Base-by-base conservation (phyloP, 2,113 vertebrate genomes). In the Erpornis zantholeuca region DNA sequence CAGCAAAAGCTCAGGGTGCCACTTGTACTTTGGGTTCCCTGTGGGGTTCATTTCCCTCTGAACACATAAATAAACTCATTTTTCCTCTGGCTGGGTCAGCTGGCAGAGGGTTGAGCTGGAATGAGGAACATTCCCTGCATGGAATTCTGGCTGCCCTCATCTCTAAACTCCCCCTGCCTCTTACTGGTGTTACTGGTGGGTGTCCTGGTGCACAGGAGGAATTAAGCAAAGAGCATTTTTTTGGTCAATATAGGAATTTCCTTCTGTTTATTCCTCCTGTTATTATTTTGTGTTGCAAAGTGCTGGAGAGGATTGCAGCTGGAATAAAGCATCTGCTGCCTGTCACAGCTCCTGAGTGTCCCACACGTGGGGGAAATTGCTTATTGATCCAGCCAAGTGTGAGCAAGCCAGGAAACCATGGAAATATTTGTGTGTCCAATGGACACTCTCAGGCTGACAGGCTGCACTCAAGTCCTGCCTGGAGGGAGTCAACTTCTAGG, bases 381-480 rank as follows among this genome's bases (percentile, higher is more conserved):
- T 82, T 93, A 94, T 93, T 92, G 88, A 96, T 95, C 94, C 84
- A 54, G 45, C 90, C 78, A 71, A 94, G 89, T 94, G 86, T 90
- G 83, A 96, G 83, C 69, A 88, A 84, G 71, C 49, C 42, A 64
- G 85, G 95, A 69, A 89, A 57, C 42, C 89, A 86, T 82, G 94
- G 61, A 77, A 87, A 38, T 36, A 35, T 94, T 82, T 7, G 17
- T 88, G 86, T 59, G 54, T 47, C 91, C 91, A 40, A 59, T 35
- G 91, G 86, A 42, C 12, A 20, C 50, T 45, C 38, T 3, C 50
- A 36, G 60, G 76, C 50, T 53, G 38, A 29, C 0, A 1, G 7
- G 49, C 49, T 81, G 57, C 76, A 8, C 86, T 78, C 15, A 11
- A 22, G 59, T 80, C 70, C 52, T 88, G 95, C 72, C 91, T 76